Base-by-base conservation (phyloP, 2,888 invertebrate species). In the Ophion costatus region DNA sequence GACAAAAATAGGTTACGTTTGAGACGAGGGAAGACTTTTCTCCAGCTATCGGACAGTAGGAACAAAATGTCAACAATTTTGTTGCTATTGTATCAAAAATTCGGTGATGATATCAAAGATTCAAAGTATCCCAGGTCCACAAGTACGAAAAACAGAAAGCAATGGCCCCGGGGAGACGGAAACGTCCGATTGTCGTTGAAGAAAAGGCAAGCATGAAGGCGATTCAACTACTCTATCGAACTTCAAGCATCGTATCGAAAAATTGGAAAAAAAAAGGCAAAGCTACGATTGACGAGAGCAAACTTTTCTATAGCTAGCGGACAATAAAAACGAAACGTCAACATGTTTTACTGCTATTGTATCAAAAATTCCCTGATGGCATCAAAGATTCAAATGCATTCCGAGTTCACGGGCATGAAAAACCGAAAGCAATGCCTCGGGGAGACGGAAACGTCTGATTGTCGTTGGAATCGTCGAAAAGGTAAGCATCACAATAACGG, bases 381-480 rank as follows among this genome's bases (percentile, higher is more conserved):
- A 38, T 29, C 24, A 57, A 45, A 67, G 67, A 29, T 56, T 77
- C 24, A 59, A 57, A 38, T 33, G 22, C 7, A 22, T 33, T n/a
- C 38, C 20, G 57, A 14, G 66, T 42, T 20, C 17, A 20, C 38
- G 59, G 22, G 9, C 1, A 45, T 45, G 38, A 59, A 67, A 57
- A 33, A 57, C 14, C 14, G 22, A 67, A 67, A 67, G 63, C 14
- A 64, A 78, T 61, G 38, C 78, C 63, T 33, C 17, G 51, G 78
- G 61, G 70, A 70, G 64, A 76, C 38, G 57, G 51, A 70, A 51
- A 79, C 51, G 51, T 42, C 70, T 70, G 61, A 79, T 38, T 61
- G 69, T 73, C 56, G 64, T 79, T 79, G 20, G 29, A 20, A 51
- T 63, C 29, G 77, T 20, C 38, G 56, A 57, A 76, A 69, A 24